Base-by-base conservation (phyloP, 2,113 vertebrate genomes). In the Microcebus tavaratra region DNA sequence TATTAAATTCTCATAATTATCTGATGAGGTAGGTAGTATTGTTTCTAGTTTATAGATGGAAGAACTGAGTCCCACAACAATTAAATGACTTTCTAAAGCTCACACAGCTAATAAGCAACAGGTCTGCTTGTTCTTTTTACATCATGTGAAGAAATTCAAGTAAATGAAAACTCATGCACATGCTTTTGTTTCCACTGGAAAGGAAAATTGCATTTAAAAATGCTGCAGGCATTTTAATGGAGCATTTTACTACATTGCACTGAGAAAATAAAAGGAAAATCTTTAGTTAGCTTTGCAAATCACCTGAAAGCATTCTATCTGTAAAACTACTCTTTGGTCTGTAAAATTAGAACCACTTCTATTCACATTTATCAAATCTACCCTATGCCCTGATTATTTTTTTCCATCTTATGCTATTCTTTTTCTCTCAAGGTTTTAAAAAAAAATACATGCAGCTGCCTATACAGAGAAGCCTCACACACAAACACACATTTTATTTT, bases 231-330 rank as follows among this genome's bases (percentile, higher is more conserved):
- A 79, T 68, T 55, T 88, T 63, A 83, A 89, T 68, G 75, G 68
- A 79, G 17, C 50, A 20, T 75, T 93, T 92, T 63, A 61, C 11
- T 67, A 20, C 9, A 55, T 20, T 63, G n/a, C 9, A 17, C 21
- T 63, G 34, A 75, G 88, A 42, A 91, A 84, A 87, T 63, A 1
- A 81, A 88, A 75, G 63, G 45, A 65, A 95, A 84, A 84, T 57
- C 21, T 88, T 82, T 68, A 61, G 39, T 87, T 87, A 83, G 55
- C 70, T 90, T 87, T 88, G 25, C 81, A 92, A 78, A 84, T 70
- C 70, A 80, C 13, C 48, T 70, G 59, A 86, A 92, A 95, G 18
- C 6, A 25, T 45, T 78, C 39, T 70, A 7, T 84, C n/a, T 86
- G 55, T 31, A 80, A 79, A 85, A 17, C 31, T 2, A 67, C 39